Conservation (phyloP, 2,888 invertebrate species). For the Clanis bilineata region DNA sequence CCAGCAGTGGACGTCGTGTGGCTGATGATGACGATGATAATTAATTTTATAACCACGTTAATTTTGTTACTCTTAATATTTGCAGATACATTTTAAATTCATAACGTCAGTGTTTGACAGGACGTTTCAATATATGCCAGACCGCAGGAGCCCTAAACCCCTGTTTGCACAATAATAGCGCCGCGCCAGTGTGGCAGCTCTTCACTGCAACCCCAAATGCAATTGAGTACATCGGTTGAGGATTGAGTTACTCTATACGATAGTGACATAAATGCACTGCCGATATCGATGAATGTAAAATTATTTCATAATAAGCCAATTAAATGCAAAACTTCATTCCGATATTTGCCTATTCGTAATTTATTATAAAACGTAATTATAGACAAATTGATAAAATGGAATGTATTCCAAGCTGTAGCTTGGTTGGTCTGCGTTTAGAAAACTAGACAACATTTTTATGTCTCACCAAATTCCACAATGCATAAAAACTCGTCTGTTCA, state of each 20-base stretch:
- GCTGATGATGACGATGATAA: too few species aligned
- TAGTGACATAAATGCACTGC: background rate
- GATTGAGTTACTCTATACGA: constrained; percentile 67
- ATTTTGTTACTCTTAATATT: background rate
- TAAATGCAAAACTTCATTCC: background rate
- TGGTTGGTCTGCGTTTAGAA: too few species aligned
- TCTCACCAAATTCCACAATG: too few species aligned
- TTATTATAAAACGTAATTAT: background rate
- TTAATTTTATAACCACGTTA: too few species aligned
- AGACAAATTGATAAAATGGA: too few species aligned
- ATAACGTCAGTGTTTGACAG: constrained; percentile 19
- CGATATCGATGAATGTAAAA: constrained; percentile 3
- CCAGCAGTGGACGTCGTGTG: too few species aligned
- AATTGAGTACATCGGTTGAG: constrained; percentile 77
- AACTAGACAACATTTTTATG: too few species aligned
- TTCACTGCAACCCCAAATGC: constrained; percentile 76
- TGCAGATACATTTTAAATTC: background rate
- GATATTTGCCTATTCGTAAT: background rate
- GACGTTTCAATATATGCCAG: constrained; percentile 50
- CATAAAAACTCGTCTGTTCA: too few species aligned
- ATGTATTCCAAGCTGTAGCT: too few species aligned
- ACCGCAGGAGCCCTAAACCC: constrained; percentile 53
- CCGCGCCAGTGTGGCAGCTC: constrained; percentile 52
- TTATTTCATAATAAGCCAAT: background rate
- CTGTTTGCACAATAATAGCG: constrained; percentile 72